These are phyloP conservation scores for Invenusta paracnida DNA, from an alignment of 2,888 invertebrate genomes.

Conservation along the genomic window DNA sequence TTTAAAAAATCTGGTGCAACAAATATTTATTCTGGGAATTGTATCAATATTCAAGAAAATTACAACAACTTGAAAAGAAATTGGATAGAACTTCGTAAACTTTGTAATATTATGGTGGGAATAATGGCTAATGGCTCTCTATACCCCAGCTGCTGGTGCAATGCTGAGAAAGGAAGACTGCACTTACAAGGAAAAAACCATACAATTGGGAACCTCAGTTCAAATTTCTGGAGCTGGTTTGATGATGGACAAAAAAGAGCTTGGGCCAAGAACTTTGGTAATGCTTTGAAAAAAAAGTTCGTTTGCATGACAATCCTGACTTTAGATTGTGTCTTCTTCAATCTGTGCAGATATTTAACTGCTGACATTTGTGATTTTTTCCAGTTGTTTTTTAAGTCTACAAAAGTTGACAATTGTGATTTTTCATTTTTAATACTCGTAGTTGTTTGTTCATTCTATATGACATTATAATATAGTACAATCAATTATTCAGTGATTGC, in stretches of 20 bases:
- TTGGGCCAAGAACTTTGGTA: background rate
- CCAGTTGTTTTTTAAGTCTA: too few species aligned
- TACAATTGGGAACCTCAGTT: background rate
- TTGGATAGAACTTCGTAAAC: background rate
- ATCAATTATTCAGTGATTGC: too few species aligned
- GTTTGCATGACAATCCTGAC: too few species aligned
- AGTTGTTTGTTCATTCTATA: too few species aligned
- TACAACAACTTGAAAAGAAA: background rate
- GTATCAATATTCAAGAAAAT: background rate
- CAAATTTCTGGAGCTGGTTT: background rate
- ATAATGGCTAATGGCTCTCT: background rate
- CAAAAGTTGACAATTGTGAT: too few species aligned
- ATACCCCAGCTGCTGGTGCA: slow-evolving; percentile 14
- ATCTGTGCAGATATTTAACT: too few species aligned
- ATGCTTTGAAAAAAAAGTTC: background rate
- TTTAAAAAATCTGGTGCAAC: background rate
- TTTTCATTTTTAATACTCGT: too few species aligned
- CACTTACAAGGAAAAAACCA: background rate
- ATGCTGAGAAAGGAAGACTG: background rate
- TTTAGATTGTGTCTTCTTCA: too few species aligned
- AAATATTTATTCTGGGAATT: background rate
- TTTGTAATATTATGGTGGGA: background rate
- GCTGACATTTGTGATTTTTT: too few species aligned
- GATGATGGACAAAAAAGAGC: slow-evolving; percentile 13
- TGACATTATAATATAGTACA: too few species aligned